Conservation (phyloP, 2,888 invertebrate genomes). For the Drosophila anomelani region DNA sequence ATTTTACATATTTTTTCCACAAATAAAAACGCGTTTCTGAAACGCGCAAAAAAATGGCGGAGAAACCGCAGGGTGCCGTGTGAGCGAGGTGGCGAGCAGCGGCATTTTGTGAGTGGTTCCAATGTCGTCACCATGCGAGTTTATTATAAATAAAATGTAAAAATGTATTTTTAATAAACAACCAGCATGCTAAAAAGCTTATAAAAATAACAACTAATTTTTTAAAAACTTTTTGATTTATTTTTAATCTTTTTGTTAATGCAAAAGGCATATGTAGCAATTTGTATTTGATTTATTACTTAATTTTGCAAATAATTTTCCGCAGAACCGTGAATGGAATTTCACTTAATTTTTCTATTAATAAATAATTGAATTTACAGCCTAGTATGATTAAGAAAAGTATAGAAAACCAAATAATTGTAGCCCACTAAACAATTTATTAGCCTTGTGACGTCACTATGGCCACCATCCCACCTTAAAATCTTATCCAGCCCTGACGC, state of each 20-base stretch:
- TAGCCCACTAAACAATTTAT: background rate
- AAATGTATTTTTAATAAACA: background rate
- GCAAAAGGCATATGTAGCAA: background rate
- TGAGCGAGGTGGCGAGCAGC: conserved; percentile 3
- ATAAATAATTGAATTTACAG: no score
- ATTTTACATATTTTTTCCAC: conserved; percentile 48
- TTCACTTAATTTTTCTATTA: background rate
- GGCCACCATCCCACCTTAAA: background rate
- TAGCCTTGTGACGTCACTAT: background rate
- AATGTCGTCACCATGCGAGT: conserved; percentile 5
- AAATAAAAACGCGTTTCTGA: conserved; percentile 62
- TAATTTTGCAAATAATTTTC: background rate
- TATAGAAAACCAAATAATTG: no score
- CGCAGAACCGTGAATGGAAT: background rate
- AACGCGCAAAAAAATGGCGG: conserved; percentile 71
- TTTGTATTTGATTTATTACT: background rate
- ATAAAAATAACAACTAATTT: background rate
- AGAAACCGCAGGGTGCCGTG: conserved; percentile 39
- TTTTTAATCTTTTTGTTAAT: background rate
- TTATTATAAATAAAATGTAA: background rate
- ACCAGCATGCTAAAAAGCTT: background rate
- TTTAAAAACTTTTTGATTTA: background rate
- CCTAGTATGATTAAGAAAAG: background rate
- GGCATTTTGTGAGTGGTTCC: conserved; percentile 2
- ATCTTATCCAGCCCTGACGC: conserved; percentile 4